Base-by-base conservation (phyloP, 35 echinoderm and acorn worm species). In the Hemicentrotus pulcherrimus region DNA sequence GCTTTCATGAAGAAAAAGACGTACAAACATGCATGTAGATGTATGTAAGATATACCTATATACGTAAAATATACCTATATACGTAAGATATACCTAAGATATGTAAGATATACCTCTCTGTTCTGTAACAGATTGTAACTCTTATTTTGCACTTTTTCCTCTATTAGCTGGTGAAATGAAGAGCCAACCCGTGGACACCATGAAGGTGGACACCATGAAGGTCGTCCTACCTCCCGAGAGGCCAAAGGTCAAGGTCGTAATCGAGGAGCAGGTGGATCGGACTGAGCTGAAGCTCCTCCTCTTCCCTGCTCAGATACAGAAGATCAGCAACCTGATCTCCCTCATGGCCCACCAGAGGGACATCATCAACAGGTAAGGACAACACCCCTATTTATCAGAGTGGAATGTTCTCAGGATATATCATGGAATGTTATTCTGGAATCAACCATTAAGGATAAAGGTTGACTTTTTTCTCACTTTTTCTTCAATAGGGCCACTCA, bases 191-290 rank as follows among this genome's bases (percentile, higher is more conserved):
- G 87, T 97, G 85, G 97, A 99, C 94, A 99, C 98, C 85, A 99
- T 99, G 96, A 97, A 99, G 47, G 96, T 97, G 55, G 97, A 99
- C 94, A 99, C 98, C 85, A 99, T 99, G 96, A 97, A 99, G 70
- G 96, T 99, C 8, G 94, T 95, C 24, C 92, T 99, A 0, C 98
- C 98, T 31, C 96, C 97, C 35, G 98, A 96, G 88, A 99, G 97
- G 65, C 98, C 95, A 92, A 97, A 97, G 94, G 94, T 97, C 87
- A 97, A 97, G 91, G 98, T 99, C 24, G 61, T 96, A 85, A 96
- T 97, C 86, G 98, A 99, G 93, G 98, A 99, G 87, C 48, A 95
- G 94, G 92, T 99, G 87, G 98, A 99, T 55, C 96, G 96, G 94
- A 96, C 96, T 18, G 96, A 99, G 52, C 46, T 97, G 28, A 96